A percentile compares a stretch with the other conserved stretches of the same genome.
Conservation (phyloP, 2,797 vertebrate species). For the Pseudocheirus occidentalis region DNA sequence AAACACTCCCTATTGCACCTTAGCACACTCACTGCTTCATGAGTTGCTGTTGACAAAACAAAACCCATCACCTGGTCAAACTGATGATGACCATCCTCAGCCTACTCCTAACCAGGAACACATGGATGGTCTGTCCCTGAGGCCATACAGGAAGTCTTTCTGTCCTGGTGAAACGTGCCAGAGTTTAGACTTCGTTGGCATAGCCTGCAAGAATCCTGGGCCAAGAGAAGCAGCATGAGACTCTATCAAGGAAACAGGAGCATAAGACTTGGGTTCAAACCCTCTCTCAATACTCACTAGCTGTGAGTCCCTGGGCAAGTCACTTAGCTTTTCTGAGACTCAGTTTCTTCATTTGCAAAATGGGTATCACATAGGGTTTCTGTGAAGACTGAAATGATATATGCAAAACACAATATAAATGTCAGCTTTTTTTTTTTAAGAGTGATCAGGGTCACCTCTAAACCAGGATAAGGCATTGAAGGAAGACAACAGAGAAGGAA, state of each 20-base stretch:
- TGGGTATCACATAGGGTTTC: background rate
- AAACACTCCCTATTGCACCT: background rate
- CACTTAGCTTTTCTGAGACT: background rate
- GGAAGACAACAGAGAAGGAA: background rate
- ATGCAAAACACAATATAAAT: background rate
- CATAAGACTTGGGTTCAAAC: background rate
- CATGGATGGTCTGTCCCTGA: background rate
- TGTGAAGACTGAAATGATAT: background rate
- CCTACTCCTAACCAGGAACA: background rate
- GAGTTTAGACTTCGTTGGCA: background rate
- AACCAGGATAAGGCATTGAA: background rate
- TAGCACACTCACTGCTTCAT: background rate
- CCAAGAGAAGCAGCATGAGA: background rate
- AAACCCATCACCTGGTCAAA: background rate
- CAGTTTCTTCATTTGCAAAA: background rate
- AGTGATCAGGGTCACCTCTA: background rate
- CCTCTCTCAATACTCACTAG: background rate
- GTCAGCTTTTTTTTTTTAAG: background rate
- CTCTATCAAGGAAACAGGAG: background rate
- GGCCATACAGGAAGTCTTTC: background rate
- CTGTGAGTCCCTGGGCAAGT: background rate
- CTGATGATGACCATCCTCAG: background rate
- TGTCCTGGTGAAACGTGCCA: background rate
- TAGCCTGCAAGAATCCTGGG: background rate
- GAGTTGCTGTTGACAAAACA: background rate